Evolutionary conservation across 2,888 invertebrate species (phyloP).

Genomic region (Blera fallax): DNA sequence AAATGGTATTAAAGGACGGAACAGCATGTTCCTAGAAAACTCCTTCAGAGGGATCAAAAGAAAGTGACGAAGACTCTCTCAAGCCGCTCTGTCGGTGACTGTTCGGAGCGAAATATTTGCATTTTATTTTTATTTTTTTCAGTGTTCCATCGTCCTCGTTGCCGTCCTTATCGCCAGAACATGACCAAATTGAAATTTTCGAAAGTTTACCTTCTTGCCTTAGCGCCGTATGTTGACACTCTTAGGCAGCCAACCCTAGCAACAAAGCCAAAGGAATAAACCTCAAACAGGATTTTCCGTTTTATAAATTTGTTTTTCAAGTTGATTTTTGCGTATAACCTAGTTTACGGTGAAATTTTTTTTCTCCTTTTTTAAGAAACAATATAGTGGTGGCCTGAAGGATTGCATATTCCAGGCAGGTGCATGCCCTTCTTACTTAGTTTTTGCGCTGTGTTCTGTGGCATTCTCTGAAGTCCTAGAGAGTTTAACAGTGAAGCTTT

Average conservation of each 20-base stretch:
- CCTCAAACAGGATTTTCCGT: not conserved
- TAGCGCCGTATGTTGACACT: constrained; percentile 6
- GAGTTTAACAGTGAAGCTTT: no score
- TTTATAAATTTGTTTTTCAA: not conserved
- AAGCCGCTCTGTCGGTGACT: not conserved
- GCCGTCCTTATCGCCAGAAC: not conserved
- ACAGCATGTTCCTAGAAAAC: constrained; percentile 1
- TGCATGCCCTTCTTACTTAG: not conserved
- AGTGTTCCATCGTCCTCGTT: not conserved
- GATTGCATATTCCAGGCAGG: not conserved
- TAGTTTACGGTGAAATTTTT: not conserved
- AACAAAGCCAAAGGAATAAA: not conserved
- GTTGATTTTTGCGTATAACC: constrained; percentile 6
- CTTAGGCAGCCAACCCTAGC: not conserved
- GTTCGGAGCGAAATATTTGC: constrained; percentile 23
- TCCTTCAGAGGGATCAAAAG: not conserved
- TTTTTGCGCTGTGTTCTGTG: no score
- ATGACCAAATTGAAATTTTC: constrained; percentile 29
- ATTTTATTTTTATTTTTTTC: not conserved
- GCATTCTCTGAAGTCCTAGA: no score
- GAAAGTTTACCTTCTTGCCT: constrained; percentile 31
- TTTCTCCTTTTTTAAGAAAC: not conserved
- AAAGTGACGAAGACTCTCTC: constrained; percentile 17
- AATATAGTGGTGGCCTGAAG: not conserved
- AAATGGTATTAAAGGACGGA: constrained; percentile 4